Percentiles rank a stretch among this genome's conserved stretches.
Conservation (phyloP, 1,140 invertebrate species). For the Brachystomella parvula region DNA sequence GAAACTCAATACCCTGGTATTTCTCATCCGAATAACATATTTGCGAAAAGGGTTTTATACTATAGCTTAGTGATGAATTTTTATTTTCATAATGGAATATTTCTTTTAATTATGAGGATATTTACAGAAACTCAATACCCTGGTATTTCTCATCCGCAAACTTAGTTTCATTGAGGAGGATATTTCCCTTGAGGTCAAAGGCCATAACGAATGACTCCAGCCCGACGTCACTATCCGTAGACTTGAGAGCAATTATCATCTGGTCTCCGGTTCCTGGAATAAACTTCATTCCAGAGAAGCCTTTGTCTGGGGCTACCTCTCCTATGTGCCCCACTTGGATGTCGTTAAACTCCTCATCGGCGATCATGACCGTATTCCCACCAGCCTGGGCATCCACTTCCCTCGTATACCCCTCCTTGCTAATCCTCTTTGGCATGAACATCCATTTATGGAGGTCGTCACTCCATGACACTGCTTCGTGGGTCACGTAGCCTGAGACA, state of each 20-base stretch:
- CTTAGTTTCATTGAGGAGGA: constrained; percentile 73
- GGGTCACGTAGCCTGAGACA: constrained; percentile 81
- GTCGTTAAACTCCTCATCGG: constrained; percentile 69
- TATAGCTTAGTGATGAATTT: too few relatives aligned
- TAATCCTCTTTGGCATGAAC: constrained; percentile 87
- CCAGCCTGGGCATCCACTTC: constrained; percentile 79
- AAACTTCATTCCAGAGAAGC: constrained; percentile 97
- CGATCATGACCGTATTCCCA: constrained; percentile 79
- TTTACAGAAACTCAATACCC: constrained; percentile 91
- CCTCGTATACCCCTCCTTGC: constrained; percentile 79
- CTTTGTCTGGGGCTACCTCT: constrained; percentile 64
- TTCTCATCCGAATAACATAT: too few relatives aligned
- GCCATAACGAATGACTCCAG: constrained; percentile 85
- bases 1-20: too few relatives aligned
- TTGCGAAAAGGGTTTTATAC: too few relatives aligned
- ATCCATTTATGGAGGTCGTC: constrained; percentile 74
- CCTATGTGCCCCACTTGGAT: constrained; percentile 58
- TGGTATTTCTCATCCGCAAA: constrained; percentile 90
- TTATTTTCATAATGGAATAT: too few relatives aligned
- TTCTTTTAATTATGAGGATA: too few relatives aligned
- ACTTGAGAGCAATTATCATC: constrained; percentile 86
- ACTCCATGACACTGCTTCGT: constrained; percentile 90
- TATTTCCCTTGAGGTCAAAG: constrained; percentile 73
- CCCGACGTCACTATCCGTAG: constrained; percentile 71
- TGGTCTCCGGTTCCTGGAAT: constrained; percentile 79